Conservation (phyloP, 2,888 invertebrate genomes). For the Amblyjoppa fuscipennis region DNA sequence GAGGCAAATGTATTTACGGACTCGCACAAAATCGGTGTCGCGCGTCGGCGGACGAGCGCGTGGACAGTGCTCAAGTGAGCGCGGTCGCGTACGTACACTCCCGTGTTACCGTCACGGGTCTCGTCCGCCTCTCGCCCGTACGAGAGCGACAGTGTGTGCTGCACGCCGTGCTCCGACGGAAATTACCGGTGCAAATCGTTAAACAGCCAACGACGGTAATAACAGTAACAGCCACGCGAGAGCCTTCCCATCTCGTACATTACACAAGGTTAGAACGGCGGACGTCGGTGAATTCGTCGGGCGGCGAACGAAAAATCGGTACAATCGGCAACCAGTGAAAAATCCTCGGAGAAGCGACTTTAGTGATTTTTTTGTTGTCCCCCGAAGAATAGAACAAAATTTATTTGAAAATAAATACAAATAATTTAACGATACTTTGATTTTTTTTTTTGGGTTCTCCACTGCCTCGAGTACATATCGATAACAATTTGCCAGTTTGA, state of each 20-base stretch:
- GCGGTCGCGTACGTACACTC: slow-evolving; percentile 61
- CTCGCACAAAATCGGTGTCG: slow-evolving; percentile 63
- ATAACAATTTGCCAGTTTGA: too few species aligned
- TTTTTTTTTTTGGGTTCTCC: too few species aligned
- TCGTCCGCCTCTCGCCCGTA: slow-evolving; percentile 14
- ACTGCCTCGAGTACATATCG: too few species aligned
- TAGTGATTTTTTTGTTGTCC: too few species aligned
- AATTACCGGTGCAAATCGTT: slow-evolving; percentile 15
- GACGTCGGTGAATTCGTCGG: neutral
- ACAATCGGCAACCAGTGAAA: neutral
- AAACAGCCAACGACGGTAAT: slow-evolving; percentile 10
- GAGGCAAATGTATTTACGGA: slow-evolving; percentile 58
- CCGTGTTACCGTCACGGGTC: slow-evolving; percentile 35
- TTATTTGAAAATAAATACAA: too few species aligned
- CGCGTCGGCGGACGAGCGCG: slow-evolving; percentile 60
- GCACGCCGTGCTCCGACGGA: neutral
- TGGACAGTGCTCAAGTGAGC: slow-evolving; percentile 66
- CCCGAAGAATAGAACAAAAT: too few species aligned
- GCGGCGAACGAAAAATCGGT: neutral
- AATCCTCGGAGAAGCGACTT: neutral
- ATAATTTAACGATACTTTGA: too few species aligned
- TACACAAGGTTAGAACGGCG: neutral
- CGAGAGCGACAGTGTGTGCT: neutral
- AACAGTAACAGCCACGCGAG: neutral
- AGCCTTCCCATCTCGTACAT: neutral